These are phyloP conservation scores for Falco novaeseelandiae DNA, from an alignment of 2,797 vertebrate species.

Conservation along the genomic window DNA sequence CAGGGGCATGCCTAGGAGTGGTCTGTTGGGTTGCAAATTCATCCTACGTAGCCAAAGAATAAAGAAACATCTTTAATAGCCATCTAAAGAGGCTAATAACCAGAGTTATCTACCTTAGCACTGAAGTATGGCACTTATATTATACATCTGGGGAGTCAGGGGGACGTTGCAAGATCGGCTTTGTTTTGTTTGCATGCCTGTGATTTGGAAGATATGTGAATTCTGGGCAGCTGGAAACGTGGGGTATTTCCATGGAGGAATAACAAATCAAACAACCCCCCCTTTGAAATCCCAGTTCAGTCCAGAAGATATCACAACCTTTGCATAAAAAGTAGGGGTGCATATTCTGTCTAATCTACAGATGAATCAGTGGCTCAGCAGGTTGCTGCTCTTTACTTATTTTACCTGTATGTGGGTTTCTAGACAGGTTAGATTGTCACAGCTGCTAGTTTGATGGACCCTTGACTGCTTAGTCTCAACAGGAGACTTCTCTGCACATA, in stretches of 20 bases:
- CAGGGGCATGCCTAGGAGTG: neutral
- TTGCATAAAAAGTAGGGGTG: neutral
- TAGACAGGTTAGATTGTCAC: neutral
- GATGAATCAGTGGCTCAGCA: neutral
- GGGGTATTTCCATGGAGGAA: neutral
- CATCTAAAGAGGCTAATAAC: neutral
- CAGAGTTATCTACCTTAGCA: neutral
- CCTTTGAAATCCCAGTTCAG: neutral
- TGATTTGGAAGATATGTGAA: neutral
- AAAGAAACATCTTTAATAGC: neutral
- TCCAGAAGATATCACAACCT: neutral
- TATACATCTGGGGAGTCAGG: accelerated
- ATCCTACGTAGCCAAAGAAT: neutral
- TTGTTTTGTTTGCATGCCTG: neutral
- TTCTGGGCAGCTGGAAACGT: neutral
- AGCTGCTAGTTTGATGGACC: neutral
- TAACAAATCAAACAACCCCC: neutral
- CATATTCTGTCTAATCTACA: neutral
- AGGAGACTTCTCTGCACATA: neutral
- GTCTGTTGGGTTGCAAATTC: neutral
- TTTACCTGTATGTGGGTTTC: neutral
- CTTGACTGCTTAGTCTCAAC: neutral
- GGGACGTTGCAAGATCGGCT: neutral
- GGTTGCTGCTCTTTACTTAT: neutral
- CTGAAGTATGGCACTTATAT: neutral